Evolutionary conservation across 2,888 invertebrate genomes (phyloP), one percentile per base, ranked within the genome.

Genomic region (Chrysopilus asiliformis): DNA sequence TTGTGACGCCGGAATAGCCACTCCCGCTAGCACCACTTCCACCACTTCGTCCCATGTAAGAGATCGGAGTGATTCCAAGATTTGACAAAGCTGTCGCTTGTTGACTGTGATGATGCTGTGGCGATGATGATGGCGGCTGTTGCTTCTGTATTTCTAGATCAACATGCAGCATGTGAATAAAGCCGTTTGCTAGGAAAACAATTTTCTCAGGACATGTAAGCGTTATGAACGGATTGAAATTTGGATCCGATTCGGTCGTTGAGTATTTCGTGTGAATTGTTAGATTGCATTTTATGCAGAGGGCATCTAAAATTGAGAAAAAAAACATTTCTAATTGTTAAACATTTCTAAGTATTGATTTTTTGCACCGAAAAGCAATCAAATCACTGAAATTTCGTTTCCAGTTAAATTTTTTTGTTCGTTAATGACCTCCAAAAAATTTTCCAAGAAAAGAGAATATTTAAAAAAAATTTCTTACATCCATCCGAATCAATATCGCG

Each of bases 261-360:
- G 86, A 85, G 58, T 90, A 89, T 56, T 84, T 85, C 47, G 89
- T 87, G 62, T 94, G 91, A 45, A 93, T 76, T 31, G 90, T 87
- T 48, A 90, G 78, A 54, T 90, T 87, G 58, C 94, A 93, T 53
- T 80, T 78, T 39, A 87, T 66, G 57, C 94, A 94, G 48, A 80
- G 65, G 53, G 75, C 73, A 34, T 77, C n/a, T n/a, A n/a, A n/a
- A n/a, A n/a, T n/a, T n/a, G n/a, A n/a, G n/a, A n/a, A n/a, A n/a
- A n/a, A n/a, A n/a, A n/a, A n/a, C n/a, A n/a, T n/a, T n/a, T n/a
- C n/a, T n/a, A n/a, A n/a, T n/a, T n/a, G n/a, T n/a, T n/a, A n/a
- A n/a, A n/a, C n/a, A n/a, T n/a, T n/a, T n/a, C n/a, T n/a, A n/a
- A n/a, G n/a, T n/a, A n/a, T n/a, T n/a, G n/a, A n/a, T n/a, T n/a